Evolutionary conservation across 2,888 invertebrate species (phyloP).

Genomic region (Unio delphinus): DNA sequence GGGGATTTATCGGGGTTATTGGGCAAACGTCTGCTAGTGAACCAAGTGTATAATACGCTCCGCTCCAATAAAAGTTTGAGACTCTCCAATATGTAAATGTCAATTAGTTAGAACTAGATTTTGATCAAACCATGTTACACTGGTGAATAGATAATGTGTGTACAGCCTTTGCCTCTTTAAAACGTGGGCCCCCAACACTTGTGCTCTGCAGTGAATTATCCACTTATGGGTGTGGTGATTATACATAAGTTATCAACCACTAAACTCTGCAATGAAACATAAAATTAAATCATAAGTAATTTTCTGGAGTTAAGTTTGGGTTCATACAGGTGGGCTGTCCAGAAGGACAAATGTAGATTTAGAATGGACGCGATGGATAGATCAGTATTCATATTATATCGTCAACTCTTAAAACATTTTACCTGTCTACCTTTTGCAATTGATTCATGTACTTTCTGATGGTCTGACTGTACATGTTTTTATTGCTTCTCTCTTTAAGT

Average conservation of each 20-base stretch:
- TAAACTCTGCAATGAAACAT: constrained; percentile 6
- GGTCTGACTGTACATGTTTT: too few species aligned
- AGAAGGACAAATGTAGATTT: constrained; percentile 1
- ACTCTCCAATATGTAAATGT: constrained; percentile 16
- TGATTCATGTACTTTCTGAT: too few species aligned
- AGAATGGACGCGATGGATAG: constrained; percentile 5
- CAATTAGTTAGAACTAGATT: constrained; percentile 3
- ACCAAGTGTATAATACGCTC: constrained; percentile 12
- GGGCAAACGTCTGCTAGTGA: constrained; percentile 13
- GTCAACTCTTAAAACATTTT: too few species aligned
- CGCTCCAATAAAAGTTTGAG: constrained; percentile 6
- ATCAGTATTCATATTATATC: constrained; percentile 1
- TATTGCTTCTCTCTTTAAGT: too few species aligned
- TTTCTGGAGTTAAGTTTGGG: constrained; percentile 9
- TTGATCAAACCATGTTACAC: constrained; percentile 15
- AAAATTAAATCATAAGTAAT: constrained; percentile 12
- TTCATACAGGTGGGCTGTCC: too few species aligned
- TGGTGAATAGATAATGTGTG: constrained; percentile 15
- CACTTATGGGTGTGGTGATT: constrained; percentile 12
- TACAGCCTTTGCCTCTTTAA: neutral
- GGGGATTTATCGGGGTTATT: constrained; percentile 9
- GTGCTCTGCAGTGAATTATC: constrained; percentile 12
- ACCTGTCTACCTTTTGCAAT: too few species aligned
- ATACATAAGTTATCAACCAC: neutral
- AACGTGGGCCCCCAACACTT: neutral